Conservation (phyloP, 2,888 invertebrate species). For the Trachelus iudaicus region DNA sequence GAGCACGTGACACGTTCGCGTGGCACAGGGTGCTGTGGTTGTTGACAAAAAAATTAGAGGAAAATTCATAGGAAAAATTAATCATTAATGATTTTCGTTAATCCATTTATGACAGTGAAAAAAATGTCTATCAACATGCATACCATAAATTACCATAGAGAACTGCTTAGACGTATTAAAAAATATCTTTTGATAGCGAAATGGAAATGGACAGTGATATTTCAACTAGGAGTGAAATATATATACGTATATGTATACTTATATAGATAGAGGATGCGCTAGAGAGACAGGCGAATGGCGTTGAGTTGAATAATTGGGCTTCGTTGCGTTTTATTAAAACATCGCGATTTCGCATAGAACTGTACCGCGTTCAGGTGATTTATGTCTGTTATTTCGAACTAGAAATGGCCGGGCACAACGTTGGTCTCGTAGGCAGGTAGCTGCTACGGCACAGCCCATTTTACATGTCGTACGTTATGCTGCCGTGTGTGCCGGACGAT, state of each 20-base stretch:
- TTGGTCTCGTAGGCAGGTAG: constrained; percentile 4
- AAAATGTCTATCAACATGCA: not conserved
- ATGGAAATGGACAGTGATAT: not conserved
- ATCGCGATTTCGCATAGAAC: constrained; percentile 32
- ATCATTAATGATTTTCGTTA: not conserved
- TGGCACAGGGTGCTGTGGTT: not conserved
- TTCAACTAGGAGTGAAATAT: not conserved
- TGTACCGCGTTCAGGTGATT: constrained; percentile 39
- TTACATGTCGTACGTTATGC: constrained; percentile 26
- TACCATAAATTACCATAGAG: not conserved
- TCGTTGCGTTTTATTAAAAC: constrained; percentile 44
- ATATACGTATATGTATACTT: not conserved
- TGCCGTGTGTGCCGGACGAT: constrained; percentile 29
- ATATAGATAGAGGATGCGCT: not conserved
- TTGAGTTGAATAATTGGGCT: constrained; percentile 43
- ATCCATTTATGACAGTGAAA: not conserved
- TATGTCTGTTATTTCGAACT: constrained; percentile 43
- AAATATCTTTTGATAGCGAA: not conserved
- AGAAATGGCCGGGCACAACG: constrained; percentile 20
- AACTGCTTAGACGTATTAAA: not conserved
- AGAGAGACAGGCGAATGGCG: constrained; percentile 11
- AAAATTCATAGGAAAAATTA: not conserved
- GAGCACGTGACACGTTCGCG: not conserved
- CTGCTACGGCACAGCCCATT: not conserved
- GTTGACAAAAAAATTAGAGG: not conserved